Evolutionary conservation across 2,888 invertebrate genomes (phyloP).

Genomic region (Zeuzera pyrina): DNA sequence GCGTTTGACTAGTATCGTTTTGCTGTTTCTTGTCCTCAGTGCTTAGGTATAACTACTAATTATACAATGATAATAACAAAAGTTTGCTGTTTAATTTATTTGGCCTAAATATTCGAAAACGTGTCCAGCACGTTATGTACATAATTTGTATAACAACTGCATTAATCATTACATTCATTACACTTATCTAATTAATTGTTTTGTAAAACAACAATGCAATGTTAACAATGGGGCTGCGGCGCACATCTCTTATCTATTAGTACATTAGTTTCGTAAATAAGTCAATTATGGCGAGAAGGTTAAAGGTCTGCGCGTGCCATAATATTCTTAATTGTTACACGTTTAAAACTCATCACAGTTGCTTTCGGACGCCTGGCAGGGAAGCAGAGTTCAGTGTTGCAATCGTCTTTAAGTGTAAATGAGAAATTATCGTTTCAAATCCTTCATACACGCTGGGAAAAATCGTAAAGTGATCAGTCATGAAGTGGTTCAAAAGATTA

Average conservation of each 20-base stretch:
- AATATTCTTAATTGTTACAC: conserved; percentile 30
- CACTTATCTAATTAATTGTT: conserved; percentile 44
- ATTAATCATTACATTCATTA: conserved; percentile 18
- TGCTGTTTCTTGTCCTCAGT: no score
- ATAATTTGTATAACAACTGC: no score
- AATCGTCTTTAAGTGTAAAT: conserved; percentile 53
- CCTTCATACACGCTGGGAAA: conserved; percentile 75
- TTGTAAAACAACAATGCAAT: conserved; percentile 23
- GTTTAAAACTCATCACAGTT: conserved; percentile 27
- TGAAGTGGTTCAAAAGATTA: conserved; percentile 79
- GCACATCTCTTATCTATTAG: conserved; percentile 40
- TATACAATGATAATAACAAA: no score
- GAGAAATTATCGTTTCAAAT: conserved; percentile 75
- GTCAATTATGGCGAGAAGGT: conserved; percentile 52
- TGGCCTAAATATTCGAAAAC: no score
- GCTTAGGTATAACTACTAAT: no score
- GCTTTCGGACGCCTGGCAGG: conserved; percentile 27
- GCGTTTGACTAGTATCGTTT: no score
- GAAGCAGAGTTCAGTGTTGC: conserved; percentile 20
- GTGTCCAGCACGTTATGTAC: no score
- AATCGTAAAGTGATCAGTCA: conserved; percentile 74
- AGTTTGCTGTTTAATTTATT: no score
- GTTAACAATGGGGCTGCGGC: conserved; percentile 47
- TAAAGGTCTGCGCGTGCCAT: conserved; percentile 65
- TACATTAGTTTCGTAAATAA: conserved; percentile 53